phyloP scores from a whole-genome alignment of 2,113 vertebrate genomes.

The Epinephelus cyanopodus region DNA sequence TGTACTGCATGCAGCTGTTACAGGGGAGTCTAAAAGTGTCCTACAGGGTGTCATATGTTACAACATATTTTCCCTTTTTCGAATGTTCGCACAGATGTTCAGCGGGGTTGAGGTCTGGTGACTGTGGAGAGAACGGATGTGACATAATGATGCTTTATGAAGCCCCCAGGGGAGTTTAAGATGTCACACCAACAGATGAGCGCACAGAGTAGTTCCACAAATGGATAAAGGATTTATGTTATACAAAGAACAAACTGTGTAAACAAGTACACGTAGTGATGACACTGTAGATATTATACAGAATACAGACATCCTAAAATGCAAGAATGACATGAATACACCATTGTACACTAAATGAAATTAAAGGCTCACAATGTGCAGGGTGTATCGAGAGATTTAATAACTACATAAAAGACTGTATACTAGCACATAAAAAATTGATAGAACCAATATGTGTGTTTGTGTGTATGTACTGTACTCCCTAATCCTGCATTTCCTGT shows the following conservation, averaged over 20 bases:
- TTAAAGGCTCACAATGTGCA: background rate
- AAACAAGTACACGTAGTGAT: background rate
- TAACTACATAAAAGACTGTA: background rate
- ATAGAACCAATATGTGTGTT: background rate
- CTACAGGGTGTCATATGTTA: background rate
- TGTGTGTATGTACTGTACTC: background rate
- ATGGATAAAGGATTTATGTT: background rate
- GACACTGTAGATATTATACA: background rate
- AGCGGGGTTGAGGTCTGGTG: conserved; percentile 7
- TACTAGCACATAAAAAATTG: background rate
- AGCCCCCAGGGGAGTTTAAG: background rate
- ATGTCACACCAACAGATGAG: conserved; percentile 11
- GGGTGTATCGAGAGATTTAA: background rate
- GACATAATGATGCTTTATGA: conserved; percentile 4
- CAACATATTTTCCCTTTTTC: background rate
- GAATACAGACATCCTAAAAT: background rate
- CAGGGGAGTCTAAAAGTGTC: background rate
- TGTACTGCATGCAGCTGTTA: background rate
- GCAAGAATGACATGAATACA: background rate
- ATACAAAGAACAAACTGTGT: background rate
- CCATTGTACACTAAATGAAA: background rate
- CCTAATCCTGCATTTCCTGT: background rate
- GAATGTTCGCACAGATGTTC: conserved; percentile 4
- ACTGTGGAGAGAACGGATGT: conserved; percentile 7
- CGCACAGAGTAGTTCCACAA: background rate